Base-by-base conservation (phyloP, 2,888 invertebrate genomes). In the Chaitophorus viminalis region DNA sequence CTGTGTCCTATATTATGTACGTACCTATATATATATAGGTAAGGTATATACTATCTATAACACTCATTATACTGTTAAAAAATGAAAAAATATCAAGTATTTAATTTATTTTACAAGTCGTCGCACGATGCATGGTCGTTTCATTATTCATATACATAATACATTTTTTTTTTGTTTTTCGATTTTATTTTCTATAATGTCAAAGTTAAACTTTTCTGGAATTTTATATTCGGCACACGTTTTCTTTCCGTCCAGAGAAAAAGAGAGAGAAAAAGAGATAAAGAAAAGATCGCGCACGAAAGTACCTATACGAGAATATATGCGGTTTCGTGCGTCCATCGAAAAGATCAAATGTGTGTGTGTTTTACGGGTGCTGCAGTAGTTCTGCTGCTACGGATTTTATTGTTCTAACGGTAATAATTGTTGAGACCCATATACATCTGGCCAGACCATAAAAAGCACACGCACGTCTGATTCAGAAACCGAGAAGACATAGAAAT, bases 81-180 rank as follows among this genome's bases (percentile, higher is more conserved):
- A 29, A 17, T 8, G 18, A 0, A 29, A 25, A 65, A 60, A 78
- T 21, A 8, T 3, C n/a, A 76, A 46, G 68, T 81, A 46, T 70
- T 79, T 81, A 29, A 68, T 81, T 81, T 70, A 46, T 81, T 31
- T 70, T 68, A 46, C 31, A 68, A 81, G 81, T 81, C 46, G 25
- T 70, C 11, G 68, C 81, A 70, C 68, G 68, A 39, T 68, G 46
- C 81, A n/a, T n/a, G n/a, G 81, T 46, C 9, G 81, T 81, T 81
- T 81, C 81, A 81, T 81, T 81, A 81, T 81, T 81, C 81, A 68
- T 79, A 36, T 36, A n/a, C 65, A 46, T 70, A 39, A 81, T 81
- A 81, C 4, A 65, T 39, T 39, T 68, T 29, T 70, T 68, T 65
- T 39, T 39, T 39, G 39, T 29, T 70, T 68, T 65, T 39, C 31